A percentile compares a stretch with the other conserved stretches of the same genome.
phyloP scores from a whole-genome alignment of 2,888 invertebrate species.

The Drosophila helvetica region DNA sequence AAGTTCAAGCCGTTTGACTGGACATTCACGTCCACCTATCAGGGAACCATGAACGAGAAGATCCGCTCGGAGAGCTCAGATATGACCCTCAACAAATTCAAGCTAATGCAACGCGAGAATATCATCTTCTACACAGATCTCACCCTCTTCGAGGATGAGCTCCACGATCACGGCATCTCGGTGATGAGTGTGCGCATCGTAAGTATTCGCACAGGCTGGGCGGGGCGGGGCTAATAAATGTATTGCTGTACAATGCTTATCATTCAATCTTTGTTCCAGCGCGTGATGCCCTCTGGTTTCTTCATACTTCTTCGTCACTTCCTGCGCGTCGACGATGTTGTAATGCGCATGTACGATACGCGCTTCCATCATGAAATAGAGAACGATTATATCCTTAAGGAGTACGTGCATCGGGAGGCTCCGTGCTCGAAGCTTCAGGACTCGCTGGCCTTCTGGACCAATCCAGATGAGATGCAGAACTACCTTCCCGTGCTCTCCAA shows the following conservation, averaged over 20 bases:
- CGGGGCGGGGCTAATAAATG: too few relatives aligned
- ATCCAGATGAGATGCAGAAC: slow-evolving; percentile 88
- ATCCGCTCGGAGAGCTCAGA: slow-evolving; percentile 87
- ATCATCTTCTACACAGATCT: slow-evolving; percentile 97
- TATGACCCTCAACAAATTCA: slow-evolving; percentile 93
- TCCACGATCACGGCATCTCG: slow-evolving; percentile 98
- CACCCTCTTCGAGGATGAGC: slow-evolving; percentile 97
- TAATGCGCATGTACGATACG: slow-evolving; percentile 94
- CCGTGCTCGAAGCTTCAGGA: slow-evolving; percentile 87
- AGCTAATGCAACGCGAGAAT: slow-evolving; percentile 93
- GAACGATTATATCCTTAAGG: slow-evolving; percentile 91
- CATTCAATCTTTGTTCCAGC: slow-evolving; percentile 85
- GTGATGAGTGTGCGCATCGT: slow-evolving; percentile 96
- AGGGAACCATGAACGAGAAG: slow-evolving; percentile 89
- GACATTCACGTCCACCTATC: slow-evolving; percentile 97
- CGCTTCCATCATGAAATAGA: slow-evolving; percentile 92
- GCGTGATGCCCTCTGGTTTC: slow-evolving; percentile 98
- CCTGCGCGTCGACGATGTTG: slow-evolving; percentile 96
- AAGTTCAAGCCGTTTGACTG: slow-evolving; percentile 97
- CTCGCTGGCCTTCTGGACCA: slow-evolving; percentile 85
- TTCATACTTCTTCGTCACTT: slow-evolving; percentile 96
- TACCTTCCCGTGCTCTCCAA: slow-evolving; percentile 86
- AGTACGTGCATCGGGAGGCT: slow-evolving; percentile 92
- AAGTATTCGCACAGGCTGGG: slow-evolving; percentile 84
- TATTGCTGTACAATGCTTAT: background rate